Evolutionary conservation across 2,888 invertebrate species (phyloP), one percentile per base, ranked within the genome.

Genomic region (Diplolepis rosae): DNA sequence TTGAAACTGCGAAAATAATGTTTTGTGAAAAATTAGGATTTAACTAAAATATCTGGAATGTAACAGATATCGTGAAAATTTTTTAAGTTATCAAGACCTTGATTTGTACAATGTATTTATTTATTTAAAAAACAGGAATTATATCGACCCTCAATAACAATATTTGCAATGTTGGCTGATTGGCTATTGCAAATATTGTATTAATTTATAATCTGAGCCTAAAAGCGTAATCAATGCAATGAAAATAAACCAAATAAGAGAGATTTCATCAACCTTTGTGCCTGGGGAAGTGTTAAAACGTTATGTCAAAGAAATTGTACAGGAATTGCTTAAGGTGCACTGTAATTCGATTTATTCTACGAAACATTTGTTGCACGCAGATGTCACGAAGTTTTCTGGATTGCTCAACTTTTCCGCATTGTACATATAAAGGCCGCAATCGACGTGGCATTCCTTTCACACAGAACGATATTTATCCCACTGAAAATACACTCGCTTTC

Each of bases 391-490:
- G 61, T 61, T 61, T 61, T 61, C 24, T 42, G 39, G 32, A 70
- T 75, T 75, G 70, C 75, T 54, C 72, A 75, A 75, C 72, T 75
- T 75, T 69, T 70, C 67, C 54, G 39, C 56, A 65, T 56, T 42
- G 15, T 18, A 39, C 35, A 35, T 61, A 39, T 61, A 61, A 54
- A 65, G 52, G 67, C 50, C 30, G 32, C 52, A 52, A 66, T 50
- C 35, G 66, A 51, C 69, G 68, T 61, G 24, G 71, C 69, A 73
- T 76, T 76, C 70, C 72, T 73, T 42, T 69, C 68, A 73, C 68
- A 73, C 71, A 51, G 18, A 68, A 68, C 66, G 75, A 77, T 75
- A 75, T 77, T 77, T 70, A 74, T 77, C 75, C 71, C 51, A 51
- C 56, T 52, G 69, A 74, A 72, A 61, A 61, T 61, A 35, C 72